Conservation (phyloP, 2,888 invertebrate genomes). For the Brachypterus glaber region DNA sequence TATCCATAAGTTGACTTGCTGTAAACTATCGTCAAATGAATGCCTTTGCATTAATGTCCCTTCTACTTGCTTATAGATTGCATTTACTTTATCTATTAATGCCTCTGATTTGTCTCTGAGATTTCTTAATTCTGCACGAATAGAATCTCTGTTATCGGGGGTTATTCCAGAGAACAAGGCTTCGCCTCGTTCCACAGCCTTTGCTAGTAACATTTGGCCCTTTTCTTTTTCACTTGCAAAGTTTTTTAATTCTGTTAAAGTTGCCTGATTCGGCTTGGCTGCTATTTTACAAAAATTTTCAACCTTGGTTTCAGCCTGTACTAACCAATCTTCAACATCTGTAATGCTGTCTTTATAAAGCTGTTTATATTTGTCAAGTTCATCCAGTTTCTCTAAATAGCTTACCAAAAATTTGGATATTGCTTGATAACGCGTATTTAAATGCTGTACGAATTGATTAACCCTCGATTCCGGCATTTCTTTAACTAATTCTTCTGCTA, state of each 20-base stretch:
- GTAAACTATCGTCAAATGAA: conserved; percentile 86
- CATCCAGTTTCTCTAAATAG: conserved; percentile 62
- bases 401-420: conserved; percentile 60
- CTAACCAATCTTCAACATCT: conserved; percentile 71
- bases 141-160: conserved; percentile 75
- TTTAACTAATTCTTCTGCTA: conserved; percentile 63
- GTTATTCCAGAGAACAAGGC: conserved; percentile 71
- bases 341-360: conserved; percentile 56
- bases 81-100: conserved; percentile 74
- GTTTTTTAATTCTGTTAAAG: conserved; percentile 65
- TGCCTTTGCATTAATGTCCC: conserved; percentile 81
- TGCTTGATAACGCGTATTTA: conserved; percentile 66
- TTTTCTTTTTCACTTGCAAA: conserved; percentile 65
- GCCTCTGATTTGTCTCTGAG: conserved; percentile 77
- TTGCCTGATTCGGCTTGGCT: conserved; percentile 68
- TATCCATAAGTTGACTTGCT: conserved; percentile 81
- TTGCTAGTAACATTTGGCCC: conserved; percentile 69
- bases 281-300: conserved; percentile 61
- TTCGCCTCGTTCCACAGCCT: conserved; percentile 80
- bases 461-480: conserved; percentile 77
- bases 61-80: conserved; percentile 79
- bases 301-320: conserved; percentile 64
- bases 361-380: conserved; percentile 59
- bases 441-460: conserved; percentile 68
- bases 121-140: conserved; percentile 71